A percentile compares a stretch with the other conserved stretches of the same genome.
Conservation (phyloP, 2,113 vertebrate species). For the Grammomys surdaster region DNA sequence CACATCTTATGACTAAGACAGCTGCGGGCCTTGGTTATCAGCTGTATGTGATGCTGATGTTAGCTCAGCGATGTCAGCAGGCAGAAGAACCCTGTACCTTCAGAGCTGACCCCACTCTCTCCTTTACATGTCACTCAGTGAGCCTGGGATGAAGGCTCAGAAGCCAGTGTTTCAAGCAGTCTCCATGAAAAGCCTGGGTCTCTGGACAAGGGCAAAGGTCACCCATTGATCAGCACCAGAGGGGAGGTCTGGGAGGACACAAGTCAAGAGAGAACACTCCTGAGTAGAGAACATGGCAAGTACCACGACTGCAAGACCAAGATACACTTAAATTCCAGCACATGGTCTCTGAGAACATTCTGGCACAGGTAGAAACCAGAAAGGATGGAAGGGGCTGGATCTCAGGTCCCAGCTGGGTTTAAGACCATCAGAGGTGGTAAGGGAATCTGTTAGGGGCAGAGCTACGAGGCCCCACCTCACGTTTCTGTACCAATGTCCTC, state of each 20-base stretch:
- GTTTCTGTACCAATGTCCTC: not conserved
- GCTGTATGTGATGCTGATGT: not conserved
- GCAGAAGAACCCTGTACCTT: not conserved
- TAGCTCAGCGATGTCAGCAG: rapidly evolving
- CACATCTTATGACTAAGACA: not conserved
- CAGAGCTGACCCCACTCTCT: no score
- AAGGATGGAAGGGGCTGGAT: rapidly evolving
- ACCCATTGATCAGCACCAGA: not conserved
- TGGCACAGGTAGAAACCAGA: not conserved
- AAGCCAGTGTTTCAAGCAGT: not conserved
- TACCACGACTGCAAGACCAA: rapidly evolving
- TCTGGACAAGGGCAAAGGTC: not conserved
- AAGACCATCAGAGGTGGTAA: not conserved
- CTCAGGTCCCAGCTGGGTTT: not conserved
- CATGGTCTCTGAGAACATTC: not conserved
- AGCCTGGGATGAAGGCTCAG: not conserved
- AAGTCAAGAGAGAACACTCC: not conserved
- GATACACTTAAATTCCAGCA: not conserved
- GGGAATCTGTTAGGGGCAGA: not conserved
- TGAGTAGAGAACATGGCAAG: not conserved
- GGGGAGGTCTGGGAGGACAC: not conserved
- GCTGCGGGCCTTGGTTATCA: not conserved
- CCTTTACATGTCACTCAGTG: no score
- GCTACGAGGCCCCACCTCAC: rapidly evolving
- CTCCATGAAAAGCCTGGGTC: not conserved